Base-by-base conservation (phyloP, 2,888 invertebrate genomes). In the Coleophora deauratella region DNA sequence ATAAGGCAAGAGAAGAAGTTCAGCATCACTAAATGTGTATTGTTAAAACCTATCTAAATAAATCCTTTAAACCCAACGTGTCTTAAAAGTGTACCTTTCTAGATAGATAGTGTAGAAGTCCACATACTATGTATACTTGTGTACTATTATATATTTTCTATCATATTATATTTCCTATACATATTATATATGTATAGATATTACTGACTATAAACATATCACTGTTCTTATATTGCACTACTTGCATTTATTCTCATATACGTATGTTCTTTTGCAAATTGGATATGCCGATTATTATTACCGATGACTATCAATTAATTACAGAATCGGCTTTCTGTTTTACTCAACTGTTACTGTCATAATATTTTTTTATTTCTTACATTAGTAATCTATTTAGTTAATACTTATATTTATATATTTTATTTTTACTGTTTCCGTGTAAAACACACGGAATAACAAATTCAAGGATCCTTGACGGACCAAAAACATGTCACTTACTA, bases 51-150 rank as follows among this genome's bases (percentile, higher is more conserved):
- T 60, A 54, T 52, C 50, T 54, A 54, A 57, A 60, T 55, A 52
- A 57, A 53, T 59, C 57, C 63, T 62, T 63, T 64, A 60, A 69
- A 60, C 70, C 65, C 68, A 69, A 75, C 73, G 80, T 84, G 82
- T 81, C 81, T 81, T 81, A 80, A 70, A 21, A 61, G 57, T 72
- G 80, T 81, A 81, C 80, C 81, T 82, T 77, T 63, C 64, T 76
- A 76, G 70, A 66, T 77, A 75, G 64, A 57, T 72, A 72, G 63
- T 54, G 52, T 64, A 61, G 54, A 54, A 49, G 54, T 21, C 21
- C 21, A 21, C 21, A 4, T 21, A 21, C n/a, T n/a, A 6, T 21
- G 21, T 21, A 21, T 21, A 21, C 21, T 21, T 21, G 21, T 21
- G 6, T 4, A 21, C 21, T 21, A 21, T n/a, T n/a, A n/a, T n/a